A percentile compares a stretch with the other conserved stretches of the same genome.
phyloP scores from a whole-genome alignment of 2,888 invertebrate genomes.

The Dryomyza anilis region DNA sequence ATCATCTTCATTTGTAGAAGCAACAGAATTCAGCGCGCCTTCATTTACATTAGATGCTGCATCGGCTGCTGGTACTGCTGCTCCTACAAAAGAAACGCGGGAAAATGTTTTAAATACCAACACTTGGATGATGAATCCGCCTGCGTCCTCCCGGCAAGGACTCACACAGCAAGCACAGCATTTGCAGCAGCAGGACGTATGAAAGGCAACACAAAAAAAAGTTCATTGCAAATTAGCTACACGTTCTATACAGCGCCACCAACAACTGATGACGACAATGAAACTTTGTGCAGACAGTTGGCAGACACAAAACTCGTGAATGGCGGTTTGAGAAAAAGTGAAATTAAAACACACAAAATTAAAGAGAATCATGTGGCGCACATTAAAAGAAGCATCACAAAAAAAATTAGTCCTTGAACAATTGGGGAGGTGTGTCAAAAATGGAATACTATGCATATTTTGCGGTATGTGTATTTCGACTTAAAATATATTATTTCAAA shows the following conservation, averaged over 20 bases:
- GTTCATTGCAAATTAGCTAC: slow-evolving; percentile 25
- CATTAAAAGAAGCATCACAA: too few relatives aligned
- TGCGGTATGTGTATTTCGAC: too few relatives aligned
- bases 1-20: slow-evolving; percentile 25
- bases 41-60: slow-evolving; percentile 7
- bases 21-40: slow-evolving; percentile 1
- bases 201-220: slow-evolving; percentile 2
- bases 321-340: neutral
- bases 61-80: too few relatives aligned
- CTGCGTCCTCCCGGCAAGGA: neutral
- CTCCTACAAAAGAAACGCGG: slow-evolving; percentile 19
- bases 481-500: too few relatives aligned
- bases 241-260: slow-evolving; percentile 6
- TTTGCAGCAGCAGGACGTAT: neutral
- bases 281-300: slow-evolving; percentile 20
- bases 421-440: too few relatives aligned
- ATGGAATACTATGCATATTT: too few relatives aligned
- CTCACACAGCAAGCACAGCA: slow-evolving; percentile 13
- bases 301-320: slow-evolving; percentile 1
- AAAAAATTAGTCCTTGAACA: too few relatives aligned
- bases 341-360: neutral
- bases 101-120: slow-evolving; percentile 26
- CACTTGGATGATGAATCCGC: neutral
- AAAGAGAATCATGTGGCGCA: too few relatives aligned
- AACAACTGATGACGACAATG: neutral